Base-by-base conservation (phyloP, 1,140 invertebrate genomes). In the Sarcophaga bullata region DNA sequence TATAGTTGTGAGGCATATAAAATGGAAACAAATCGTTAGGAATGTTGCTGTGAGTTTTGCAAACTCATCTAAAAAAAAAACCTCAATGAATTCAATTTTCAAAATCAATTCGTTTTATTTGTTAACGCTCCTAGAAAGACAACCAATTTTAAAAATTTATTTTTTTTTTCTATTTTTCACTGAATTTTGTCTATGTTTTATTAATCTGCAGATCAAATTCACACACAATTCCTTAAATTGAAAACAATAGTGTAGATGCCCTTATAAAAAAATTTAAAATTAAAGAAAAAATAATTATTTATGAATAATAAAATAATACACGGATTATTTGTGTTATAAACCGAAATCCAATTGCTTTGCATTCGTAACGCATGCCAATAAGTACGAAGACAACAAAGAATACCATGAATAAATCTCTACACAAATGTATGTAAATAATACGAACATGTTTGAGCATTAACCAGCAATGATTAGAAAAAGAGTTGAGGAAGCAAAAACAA, bases 91-190 rank as follows among this genome's bases (percentile, higher is more conserved):
- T 78, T 78, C 48, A 78, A 78, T 78, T 78, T 78, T 78, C 19
- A 8, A 78, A 78, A 78, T 78, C 75, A 50, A 78, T 78, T 78
- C 48, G 75, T 78, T 50, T 78, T 78, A 48, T 78, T 78, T 78
- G 75, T 78, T 25, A 78, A 78, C 73, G 46, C 46, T 48, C 19
- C 50, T 25, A 76, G 19, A 9, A 13, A 76, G n/a, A 76, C 46
- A 49, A 48, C 8, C 9, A 50, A 68, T 68, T 68, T 17, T 68
- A 13, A 68, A 8, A 6, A 68, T 68, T 68, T 19, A 7, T 19
- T 68, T 17, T 37, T 37, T 37, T 37, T 37, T 37, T 4, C 25
- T 37, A 37, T 37, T 37, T 37, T 17, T 68, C 15, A 50, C 5
- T 78, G 48, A 78, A 78, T 78, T 48, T 78, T 25, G 37, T 25